These are phyloP conservation scores for Hylaeus volcanicus DNA, from an alignment of 1,140 invertebrate species.

Conservation along the genomic window DNA sequence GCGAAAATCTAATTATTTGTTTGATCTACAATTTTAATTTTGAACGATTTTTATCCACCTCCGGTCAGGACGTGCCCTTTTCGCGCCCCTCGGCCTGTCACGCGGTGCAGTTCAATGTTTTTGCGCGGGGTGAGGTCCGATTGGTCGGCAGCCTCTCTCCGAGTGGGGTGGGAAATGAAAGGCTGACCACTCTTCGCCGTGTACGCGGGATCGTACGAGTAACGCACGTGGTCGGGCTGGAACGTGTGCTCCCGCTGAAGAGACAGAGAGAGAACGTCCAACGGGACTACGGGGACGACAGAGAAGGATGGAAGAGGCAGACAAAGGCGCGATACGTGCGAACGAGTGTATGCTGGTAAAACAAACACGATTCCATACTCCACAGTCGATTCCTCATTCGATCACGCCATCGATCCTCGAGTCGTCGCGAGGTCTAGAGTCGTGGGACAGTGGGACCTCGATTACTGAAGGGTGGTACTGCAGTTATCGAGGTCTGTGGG, in stretches of 20 bases:
- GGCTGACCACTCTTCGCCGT: constrained; percentile 59
- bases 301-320: constrained; percentile 26
- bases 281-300: not conserved
- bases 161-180: constrained; percentile 67
- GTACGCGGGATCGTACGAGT: constrained; percentile 53
- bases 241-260: constrained; percentile 45
- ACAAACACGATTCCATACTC: constrained; percentile 40
- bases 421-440: constrained; percentile 2
- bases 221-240: constrained; percentile 55
- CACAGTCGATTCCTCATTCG: not conserved
- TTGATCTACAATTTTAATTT: constrained; percentile 78
- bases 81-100: constrained; percentile 56
- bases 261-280: not conserved
- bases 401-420: not conserved
- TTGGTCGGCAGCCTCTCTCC: constrained; percentile 65
- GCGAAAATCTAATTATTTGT: constrained; percentile 80
- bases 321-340: constrained; percentile 44
- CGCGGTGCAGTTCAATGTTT: constrained; percentile 72
- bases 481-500: too few relatives aligned
- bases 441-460: too few relatives aligned
- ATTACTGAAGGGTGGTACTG: too few relatives aligned
- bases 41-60: constrained; percentile 67
- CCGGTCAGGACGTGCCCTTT: constrained; percentile 33
- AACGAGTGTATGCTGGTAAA: constrained; percentile 55
- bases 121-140: constrained; percentile 70